Percentiles rank a stretch among this genome's conserved stretches.
phyloP scores from a whole-genome alignment of 2,113 vertebrate species.

The Progne subis region DNA sequence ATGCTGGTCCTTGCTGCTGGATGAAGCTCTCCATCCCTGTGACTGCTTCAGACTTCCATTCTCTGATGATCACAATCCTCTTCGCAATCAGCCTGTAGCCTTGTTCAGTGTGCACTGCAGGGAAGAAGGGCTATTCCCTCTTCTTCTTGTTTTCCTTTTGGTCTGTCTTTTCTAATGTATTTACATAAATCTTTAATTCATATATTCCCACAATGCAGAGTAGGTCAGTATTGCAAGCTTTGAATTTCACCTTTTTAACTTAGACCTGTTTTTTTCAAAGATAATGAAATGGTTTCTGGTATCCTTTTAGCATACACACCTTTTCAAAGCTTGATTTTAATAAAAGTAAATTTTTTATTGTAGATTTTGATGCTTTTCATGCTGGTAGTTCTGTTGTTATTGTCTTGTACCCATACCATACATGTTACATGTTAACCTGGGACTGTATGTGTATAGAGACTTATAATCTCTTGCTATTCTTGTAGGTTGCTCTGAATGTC shows the following conservation, averaged over 20 bases:
- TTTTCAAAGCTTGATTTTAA: not conserved
- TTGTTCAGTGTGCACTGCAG: not conserved
- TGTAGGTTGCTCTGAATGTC: not conserved
- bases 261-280: not conserved
- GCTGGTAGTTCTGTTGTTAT: not conserved
- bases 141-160: not conserved
- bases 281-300: not conserved
- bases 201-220: not conserved
- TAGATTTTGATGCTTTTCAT: not conserved
- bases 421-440: not conserved
- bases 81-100: not conserved
- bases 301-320: not conserved
- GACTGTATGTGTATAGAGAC: not conserved
- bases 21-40: not conserved
- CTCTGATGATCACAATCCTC: not conserved
- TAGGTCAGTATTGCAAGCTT: not conserved
- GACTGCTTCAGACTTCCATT: not conserved
- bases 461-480: not conserved
- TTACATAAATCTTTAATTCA: slow-evolving; percentile 36
- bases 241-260: not conserved
- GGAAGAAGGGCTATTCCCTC: not conserved
- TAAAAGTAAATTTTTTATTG: not conserved
- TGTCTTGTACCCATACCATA: not conserved
- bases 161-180: not conserved
- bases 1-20: not conserved